Evolutionary conservation across 2,888 invertebrate genomes (phyloP).

Genomic region (Xylocampa areola): DNA sequence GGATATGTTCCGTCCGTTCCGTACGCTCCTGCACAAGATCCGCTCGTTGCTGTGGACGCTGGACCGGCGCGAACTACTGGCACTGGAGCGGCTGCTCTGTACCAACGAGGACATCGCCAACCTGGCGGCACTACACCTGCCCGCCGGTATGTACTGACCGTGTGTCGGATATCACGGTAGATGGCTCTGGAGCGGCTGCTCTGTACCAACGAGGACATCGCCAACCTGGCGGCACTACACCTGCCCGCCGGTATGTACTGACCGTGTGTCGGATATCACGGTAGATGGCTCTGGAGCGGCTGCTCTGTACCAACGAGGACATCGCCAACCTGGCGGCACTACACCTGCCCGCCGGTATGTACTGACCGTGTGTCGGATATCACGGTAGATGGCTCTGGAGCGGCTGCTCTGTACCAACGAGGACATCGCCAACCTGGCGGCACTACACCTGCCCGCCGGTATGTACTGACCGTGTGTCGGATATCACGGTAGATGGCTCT

Average conservation of each 20-base stretch:
- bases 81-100: conserved; percentile 96
- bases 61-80: conserved; percentile 94
- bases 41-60: conserved; percentile 97
- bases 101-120: conserved; percentile 95
- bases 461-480: background rate
- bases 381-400: too few species aligned
- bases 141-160: conserved; percentile 67
- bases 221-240: conserved; percentile 81
- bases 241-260: conserved; percentile 74
- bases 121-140: conserved; percentile 81
- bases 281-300: too few species aligned
- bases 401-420: conserved; percentile 97
- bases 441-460: background rate
- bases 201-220: conserved; percentile 96
- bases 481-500: too few species aligned
- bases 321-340: too few species aligned
- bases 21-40: conserved; percentile 96
- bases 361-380: too few species aligned
- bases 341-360: too few species aligned
- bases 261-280: too few species aligned
- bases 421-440: conserved; percentile 16
- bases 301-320: conserved; percentile 96
- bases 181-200: too few species aligned
- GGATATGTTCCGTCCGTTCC: conserved; percentile 99
- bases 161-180: too few species aligned